Conservation (phyloP, 2,113 vertebrate genomes). For the Proterorhinus semilunaris region DNA sequence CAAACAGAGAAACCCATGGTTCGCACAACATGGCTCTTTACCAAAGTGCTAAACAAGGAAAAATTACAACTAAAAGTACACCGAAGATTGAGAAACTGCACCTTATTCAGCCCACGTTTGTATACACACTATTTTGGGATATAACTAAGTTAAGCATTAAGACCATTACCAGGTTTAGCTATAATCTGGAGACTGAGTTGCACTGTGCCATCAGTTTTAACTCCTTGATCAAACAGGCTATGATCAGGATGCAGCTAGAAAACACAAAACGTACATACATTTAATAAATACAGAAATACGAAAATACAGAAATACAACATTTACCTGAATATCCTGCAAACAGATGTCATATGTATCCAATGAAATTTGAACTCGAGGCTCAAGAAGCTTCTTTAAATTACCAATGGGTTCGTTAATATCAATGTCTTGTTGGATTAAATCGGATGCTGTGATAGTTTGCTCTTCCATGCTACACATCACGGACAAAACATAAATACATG, state of each 20-base stretch:
- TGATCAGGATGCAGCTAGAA: constrained; percentile 91
- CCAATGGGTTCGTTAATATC: constrained; percentile 97
- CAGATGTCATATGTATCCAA: constrained; percentile 95
- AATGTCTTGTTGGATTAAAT: constrained; percentile 96
- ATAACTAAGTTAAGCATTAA: background rate
- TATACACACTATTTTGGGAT: too few species aligned
- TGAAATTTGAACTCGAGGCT: constrained; percentile 92
- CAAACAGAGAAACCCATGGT: too few species aligned
- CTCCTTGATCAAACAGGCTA: constrained; percentile 98
- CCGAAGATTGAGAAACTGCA: too few species aligned
- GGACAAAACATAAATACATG: constrained; percentile 11
- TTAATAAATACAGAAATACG: too few species aligned
- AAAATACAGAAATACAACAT: background rate
- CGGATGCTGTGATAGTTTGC: constrained; percentile 89
- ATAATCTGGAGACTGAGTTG: constrained; percentile 97
- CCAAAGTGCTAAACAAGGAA: too few species aligned
- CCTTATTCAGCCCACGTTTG: too few species aligned
- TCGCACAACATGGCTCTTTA: too few species aligned
- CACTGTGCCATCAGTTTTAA: constrained; percentile 97
- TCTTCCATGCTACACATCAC: constrained; percentile 84
- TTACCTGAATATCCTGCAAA: constrained; percentile 96
- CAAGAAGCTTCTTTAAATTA: constrained; percentile 94
- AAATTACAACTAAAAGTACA: too few species aligned
- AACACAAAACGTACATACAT: background rate
- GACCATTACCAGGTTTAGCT: constrained; percentile 86